Evolutionary conservation across 2,113 vertebrate species (phyloP).

Genomic region (pig (Sus scrofa)): T2T-Sscrofa CM000824.6:114678001-114678500

Average conservation of each 20-base stretch:
- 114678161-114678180: background rate
- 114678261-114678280: background rate
- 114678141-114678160: slow-evolving; percentile 25
- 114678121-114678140: background rate
- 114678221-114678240: background rate
- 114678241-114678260: background rate
- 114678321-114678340: background rate
- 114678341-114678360: background rate
- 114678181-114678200: background rate
- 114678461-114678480: background rate
- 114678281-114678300: slow-evolving; percentile 20
- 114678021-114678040: background rate
- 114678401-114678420: background rate
- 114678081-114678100: background rate
- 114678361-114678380: background rate
- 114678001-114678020: background rate
- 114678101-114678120: background rate
- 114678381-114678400: background rate
- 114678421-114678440: background rate
- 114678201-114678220: background rate
- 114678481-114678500: slow-evolving; percentile 1
- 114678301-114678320: background rate
- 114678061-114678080: background rate
- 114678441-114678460: background rate
- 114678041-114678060: background rate